These are phyloP conservation scores for Hydrophis major DNA, from an alignment of 2,797 vertebrate species.

Conservation along the genomic window DNA sequence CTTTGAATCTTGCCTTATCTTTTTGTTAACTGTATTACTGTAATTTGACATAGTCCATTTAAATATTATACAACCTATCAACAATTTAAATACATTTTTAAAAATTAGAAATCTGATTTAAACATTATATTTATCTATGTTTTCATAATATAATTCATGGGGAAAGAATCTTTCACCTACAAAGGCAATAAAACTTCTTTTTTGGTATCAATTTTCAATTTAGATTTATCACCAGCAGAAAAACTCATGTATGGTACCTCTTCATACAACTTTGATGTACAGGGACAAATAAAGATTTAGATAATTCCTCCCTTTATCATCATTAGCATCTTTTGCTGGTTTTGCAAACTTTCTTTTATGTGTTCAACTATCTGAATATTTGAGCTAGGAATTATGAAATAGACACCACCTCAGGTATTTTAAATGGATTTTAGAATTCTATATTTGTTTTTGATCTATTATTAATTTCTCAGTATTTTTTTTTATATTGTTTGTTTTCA, in stretches of 20 bases:
- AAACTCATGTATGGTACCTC: not conserved
- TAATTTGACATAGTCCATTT: not conserved
- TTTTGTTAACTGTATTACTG: not conserved
- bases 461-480: not conserved
- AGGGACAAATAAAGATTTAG: not conserved
- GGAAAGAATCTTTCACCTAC: not conserved
- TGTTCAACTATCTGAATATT: not conserved
- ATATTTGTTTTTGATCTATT: conserved; percentile 1
- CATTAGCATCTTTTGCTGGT: not conserved
- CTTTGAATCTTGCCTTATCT: not conserved
- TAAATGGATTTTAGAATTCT: not conserved
- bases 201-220: not conserved
- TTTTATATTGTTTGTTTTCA: not conserved
- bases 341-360: not conserved
- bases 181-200: not conserved
- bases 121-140: not conserved
- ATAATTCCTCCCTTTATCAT: not conserved
- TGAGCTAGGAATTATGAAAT: not conserved
- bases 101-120: not conserved
- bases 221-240: not conserved
- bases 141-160: not conserved
- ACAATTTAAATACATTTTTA: not conserved
- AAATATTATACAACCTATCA: not conserved
- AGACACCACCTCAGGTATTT: not conserved
- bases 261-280: not conserved